Base-by-base conservation (phyloP, 2,888 invertebrate species). In the Rotaria macrura region DNA sequence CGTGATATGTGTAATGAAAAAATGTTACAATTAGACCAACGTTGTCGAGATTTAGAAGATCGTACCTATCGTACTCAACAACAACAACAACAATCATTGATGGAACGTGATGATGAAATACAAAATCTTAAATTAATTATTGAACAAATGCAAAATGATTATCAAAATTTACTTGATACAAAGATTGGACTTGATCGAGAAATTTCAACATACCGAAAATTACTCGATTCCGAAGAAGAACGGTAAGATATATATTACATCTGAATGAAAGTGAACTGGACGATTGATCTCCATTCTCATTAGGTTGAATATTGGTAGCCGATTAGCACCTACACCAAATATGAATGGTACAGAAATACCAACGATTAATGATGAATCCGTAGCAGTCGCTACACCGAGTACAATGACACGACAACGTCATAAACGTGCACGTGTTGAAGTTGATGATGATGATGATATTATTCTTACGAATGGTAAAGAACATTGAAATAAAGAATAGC, bases 161-260 rank as follows among this genome's bases (percentile, higher is more conserved):
- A 97, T 91, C 95, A 96, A 90, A 96, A 96, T 89, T 93, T 99
- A 87, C 95, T 97, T 94, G 97, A 97, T 91, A 95, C 96, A 91
- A 98, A 97, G 92, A 94, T 96, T 57, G 94, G 95, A 47, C 93
- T 96, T 86, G 96, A 96, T 91, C 93, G 94, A 90, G 96, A 96
- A 92, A 94, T 97, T 88, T 94, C 95, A 83, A 95, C 96, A 14
- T 98, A 98, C 92, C 93, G 95, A 87, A 95, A 95, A 89, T 91
- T 96, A 88, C 90, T 96, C 88, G 95, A 96, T 90, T 94, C 94
- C 2, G 96, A 96, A 91, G 96, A 96, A 90, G 84, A 86, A 57
- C 49, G 86, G 38, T 79, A 94, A 88, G 93, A 93, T 88, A 92
- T 94, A 84, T 93, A 43, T 43, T 43, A n/a, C n/a, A n/a, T n/a